Base-by-base conservation (phyloP, 2,888 invertebrate species). In the Apocheima hispidaria region DNA sequence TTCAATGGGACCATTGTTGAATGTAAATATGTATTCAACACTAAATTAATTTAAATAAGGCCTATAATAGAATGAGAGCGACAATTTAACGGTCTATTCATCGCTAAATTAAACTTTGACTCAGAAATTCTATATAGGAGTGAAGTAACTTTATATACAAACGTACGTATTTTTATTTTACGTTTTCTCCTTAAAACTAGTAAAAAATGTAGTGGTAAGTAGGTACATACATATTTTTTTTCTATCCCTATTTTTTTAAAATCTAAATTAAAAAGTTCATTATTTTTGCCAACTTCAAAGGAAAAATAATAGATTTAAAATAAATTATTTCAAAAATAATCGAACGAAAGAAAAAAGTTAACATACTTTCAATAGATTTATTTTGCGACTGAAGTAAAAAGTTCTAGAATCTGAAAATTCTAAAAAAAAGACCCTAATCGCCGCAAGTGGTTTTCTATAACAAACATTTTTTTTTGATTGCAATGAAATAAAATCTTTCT, bases 351-450 rank as follows among this genome's bases (percentile, higher is more conserved):
- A 7, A 2, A 1, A 10, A 9, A 16, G 30, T 12, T 12, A 30
- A 18, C 18, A 26, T 7, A 20, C 30, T 48, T 16, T 10, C 14
- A 44, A 16, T 18, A 2, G 7, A 9, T 6, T 12, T 33, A 18
- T 48, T 30, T 33, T 28, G 16, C 26, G 20, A 48, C 16, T 48
- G 7, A 33, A 33, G 18, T 48, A 48, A 48, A 48, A 48, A 41
- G 21, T 41, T 21, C 21, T 6, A 18, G n/a, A 41, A n/a, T 6
- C 20, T 21, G 21, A 21, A 41, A 41, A 41, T 18, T 7, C 10
- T 18, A 18, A 7, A 18, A 38, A 38, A 38, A 38, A 12, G 12
- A n/a, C n/a, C n/a, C n/a, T n/a, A 2, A 35, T 38, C 16, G 16
- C 18, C 38, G 2, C 6, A 38, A 18, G 9, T 10, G 38, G 2